Conservation (phyloP, 2,888 invertebrate genomes). For the Chymomyza procnemis region DNA sequence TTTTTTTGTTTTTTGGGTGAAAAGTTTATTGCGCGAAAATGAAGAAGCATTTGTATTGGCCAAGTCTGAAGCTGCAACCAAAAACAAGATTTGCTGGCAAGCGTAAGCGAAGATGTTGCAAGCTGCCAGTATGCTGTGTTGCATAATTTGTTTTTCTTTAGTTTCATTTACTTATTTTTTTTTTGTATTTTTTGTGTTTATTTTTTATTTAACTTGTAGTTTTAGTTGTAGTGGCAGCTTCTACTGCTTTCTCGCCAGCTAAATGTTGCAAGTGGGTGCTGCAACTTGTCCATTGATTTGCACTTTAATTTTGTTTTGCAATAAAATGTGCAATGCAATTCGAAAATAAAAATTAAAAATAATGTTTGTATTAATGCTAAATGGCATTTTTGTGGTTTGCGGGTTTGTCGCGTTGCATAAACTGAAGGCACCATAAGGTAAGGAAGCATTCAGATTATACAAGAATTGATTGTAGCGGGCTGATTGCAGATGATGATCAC, state of each 20-base stretch:
- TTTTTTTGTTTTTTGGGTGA: constrained; percentile 45
- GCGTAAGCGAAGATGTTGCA: constrained; percentile 62
- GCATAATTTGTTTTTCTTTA: constrained; percentile 61
- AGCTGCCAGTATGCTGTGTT: constrained; percentile 42
- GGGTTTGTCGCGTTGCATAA: constrained; percentile 5
- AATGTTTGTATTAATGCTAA: constrained; percentile 29
- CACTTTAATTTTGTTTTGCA: constrained; percentile 37
- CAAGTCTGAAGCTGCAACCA: constrained; percentile 1
- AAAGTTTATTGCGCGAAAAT: constrained; percentile 62
- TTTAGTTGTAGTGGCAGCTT: constrained; percentile 13
- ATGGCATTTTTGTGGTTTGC: constrained; percentile 55
- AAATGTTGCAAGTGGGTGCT: constrained; percentile 39
- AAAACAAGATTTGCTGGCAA: constrained; percentile 20
- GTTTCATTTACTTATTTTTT: constrained; percentile 30
- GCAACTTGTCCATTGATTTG: constrained; percentile 54
- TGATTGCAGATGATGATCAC: constrained; percentile 1
- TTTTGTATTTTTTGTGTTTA: too few relatives aligned
- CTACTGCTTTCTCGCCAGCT: neutral
- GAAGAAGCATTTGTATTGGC: constrained; percentile 62
- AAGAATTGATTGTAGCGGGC: constrained; percentile 4
- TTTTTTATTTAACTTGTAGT: neutral
- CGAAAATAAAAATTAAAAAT: neutral
- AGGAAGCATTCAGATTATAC: constrained; percentile 12
- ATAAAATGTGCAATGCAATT: constrained; percentile 32
- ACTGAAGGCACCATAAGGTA: constrained; percentile 21